Evolutionary conservation across 1,140 invertebrate genomes (phyloP).

Genomic region (Drosophila nasuta): DNA sequence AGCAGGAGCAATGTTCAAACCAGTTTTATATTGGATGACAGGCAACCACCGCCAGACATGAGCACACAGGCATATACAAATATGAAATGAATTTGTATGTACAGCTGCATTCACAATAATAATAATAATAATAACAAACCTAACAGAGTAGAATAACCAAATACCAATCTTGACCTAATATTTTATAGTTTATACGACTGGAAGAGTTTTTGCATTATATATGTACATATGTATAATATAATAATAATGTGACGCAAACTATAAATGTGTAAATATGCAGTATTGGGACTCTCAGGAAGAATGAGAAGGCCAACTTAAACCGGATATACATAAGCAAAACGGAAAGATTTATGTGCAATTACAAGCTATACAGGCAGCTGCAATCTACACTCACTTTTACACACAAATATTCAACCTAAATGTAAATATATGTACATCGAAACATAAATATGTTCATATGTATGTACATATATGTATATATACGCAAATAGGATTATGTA

Average conservation of each 20-base stretch:
- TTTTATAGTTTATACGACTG: neutral
- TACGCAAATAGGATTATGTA: no score
- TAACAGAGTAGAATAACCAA: neutral
- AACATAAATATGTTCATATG: neutral
- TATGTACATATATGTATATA: neutral
- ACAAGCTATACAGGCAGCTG: constrained; percentile 6
- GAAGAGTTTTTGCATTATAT: no score
- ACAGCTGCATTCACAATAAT: constrained; percentile 26
- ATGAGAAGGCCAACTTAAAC: constrained; percentile 58
- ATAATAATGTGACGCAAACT: constrained; percentile 6
- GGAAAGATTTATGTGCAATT: constrained; percentile 71
- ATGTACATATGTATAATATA: no score
- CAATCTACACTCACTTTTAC: neutral
- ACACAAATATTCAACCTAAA: constrained; percentile 1
- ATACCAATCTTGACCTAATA: neutral
- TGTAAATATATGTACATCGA: no score
- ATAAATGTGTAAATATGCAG: constrained; percentile 4
- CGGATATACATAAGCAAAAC: constrained; percentile 72
- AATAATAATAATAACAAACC: constrained; percentile 44
- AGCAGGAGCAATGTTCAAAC: constrained; percentile 59
- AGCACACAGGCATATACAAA: constrained; percentile 8
- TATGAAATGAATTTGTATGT: constrained; percentile 2
- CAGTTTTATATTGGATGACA: constrained; percentile 71
- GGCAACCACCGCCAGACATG: constrained; percentile 40
- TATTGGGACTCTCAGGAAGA: neutral